Evolutionary conservation across 2,888 invertebrate species (phyloP).

Genomic region (Caenorhabditis sp.): DNA sequence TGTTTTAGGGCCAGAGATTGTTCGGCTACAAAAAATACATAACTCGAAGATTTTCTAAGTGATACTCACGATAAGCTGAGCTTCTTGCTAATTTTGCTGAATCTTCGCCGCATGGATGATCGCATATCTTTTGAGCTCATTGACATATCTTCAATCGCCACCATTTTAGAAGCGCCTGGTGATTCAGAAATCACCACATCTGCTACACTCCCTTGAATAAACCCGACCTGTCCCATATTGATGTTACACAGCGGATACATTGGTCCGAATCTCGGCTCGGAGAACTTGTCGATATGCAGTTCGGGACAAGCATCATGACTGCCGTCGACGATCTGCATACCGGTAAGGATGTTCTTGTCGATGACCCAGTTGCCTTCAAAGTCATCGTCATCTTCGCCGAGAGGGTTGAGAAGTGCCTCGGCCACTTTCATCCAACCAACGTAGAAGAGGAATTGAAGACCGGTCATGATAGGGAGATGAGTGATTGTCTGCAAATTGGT

Average conservation of each 20-base stretch:
- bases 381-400: constrained; percentile 69
- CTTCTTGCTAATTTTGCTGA: constrained; percentile 18
- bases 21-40: constrained; percentile 11
- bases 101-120: constrained; percentile 25
- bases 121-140: neutral
- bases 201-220: constrained; percentile 40
- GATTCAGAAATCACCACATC: constrained; percentile 39
- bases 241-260: constrained; percentile 23
- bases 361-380: constrained; percentile 61
- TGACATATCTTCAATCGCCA: constrained; percentile 20
- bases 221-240: neutral
- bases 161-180: constrained; percentile 21
- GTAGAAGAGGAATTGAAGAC: constrained; percentile 57
- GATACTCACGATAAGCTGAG: constrained; percentile 17
- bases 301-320: constrained; percentile 31
- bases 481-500: too few species aligned
- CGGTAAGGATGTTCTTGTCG: constrained; percentile 60
- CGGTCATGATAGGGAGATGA: constrained; percentile 55
- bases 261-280: constrained; percentile 34
- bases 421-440: constrained; percentile 60
- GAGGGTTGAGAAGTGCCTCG: constrained; percentile 65
- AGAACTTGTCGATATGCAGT: constrained; percentile 45
- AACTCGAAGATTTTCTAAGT: neutral
- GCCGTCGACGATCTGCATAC: constrained; percentile 50
- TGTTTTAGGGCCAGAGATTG: constrained; percentile 9